Base-by-base conservation (phyloP, 2,888 invertebrate genomes). In the Sialis lutaria region DNA sequence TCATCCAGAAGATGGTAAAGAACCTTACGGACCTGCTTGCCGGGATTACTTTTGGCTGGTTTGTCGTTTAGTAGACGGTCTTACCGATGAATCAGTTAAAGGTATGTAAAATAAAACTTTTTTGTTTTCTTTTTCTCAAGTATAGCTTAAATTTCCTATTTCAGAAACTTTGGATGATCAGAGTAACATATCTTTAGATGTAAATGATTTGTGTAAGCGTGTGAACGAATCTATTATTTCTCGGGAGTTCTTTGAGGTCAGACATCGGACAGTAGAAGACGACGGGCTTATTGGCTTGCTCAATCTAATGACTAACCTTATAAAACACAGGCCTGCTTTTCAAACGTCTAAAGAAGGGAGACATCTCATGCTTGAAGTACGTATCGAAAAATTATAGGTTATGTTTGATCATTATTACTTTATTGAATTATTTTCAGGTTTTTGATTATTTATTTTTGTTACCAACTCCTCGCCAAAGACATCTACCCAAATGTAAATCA, bases 41-140 rank as follows among this genome's bases (percentile, higher is more conserved):
- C 70, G 91, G 6, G 93, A 95, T 62, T 95, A 91, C 64, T 93
- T 93, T 64, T 92, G 92, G 91, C 70, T 93, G 4, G 74, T 91
- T 9, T 88, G 91, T 53, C 74, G 91, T 33, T 72, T 93, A 12
- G 84, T 93, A 1, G 93, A 93, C 57, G 86, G 86, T 2, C 61
- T 90, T 32, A 83, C 86, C 0, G 81, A 82, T 48, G 87, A 87
- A 50, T 75, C 82, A 55, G 76, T 88, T 32, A 82, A 82, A 69
- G 75, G 75, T 75, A 58, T 45, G 32, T 46, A 13, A 41, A 12
- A 40, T n/a, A 33, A 32, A 30, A 7, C 7, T n/a, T 4, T 9
- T 7, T 35, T 5, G n/a, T 42, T 42, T 22, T 37, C 22, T 13
- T 42, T 37, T 33, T n/a, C 22, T 31, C 31, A 46, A 32, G 6